Evolutionary conservation across 1,140 invertebrate species (phyloP).

Genomic region (Bombus impatiens): DNA sequence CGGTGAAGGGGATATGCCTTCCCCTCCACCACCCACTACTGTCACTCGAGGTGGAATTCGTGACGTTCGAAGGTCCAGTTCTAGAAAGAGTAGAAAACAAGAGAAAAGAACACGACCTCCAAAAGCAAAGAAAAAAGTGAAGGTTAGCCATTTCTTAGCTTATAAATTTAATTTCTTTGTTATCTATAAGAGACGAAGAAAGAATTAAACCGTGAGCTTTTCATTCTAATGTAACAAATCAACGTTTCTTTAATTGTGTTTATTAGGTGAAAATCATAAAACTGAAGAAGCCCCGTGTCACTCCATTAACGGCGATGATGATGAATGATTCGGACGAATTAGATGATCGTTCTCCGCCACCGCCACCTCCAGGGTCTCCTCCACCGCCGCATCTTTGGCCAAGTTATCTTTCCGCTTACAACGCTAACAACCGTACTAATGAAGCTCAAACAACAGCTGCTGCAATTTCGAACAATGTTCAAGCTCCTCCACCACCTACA

Average conservation of each 20-base stretch:
- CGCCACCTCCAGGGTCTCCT: conserved; percentile 84
- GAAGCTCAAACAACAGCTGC: conserved; percentile 49
- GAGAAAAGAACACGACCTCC: conserved; percentile 77
- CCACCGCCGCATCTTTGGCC: conserved; percentile 83
- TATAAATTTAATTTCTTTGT: background rate
- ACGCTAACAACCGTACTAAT: conserved; percentile 58
- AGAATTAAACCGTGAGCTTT: background rate
- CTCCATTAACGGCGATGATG: conserved; percentile 75
- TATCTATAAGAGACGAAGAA: background rate
- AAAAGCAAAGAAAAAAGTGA: conserved; percentile 83
- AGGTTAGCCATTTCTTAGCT: conserved; percentile 66
- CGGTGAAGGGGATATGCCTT: conserved; percentile 85
- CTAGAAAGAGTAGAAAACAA: conserved; percentile 81
- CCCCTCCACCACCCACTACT: conserved; percentile 83
- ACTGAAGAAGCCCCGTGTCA: conserved; percentile 76
- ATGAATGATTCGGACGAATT: conserved; percentile 82
- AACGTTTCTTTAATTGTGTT: conserved; percentile 13
- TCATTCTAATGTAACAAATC: background rate
- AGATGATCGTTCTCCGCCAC: conserved; percentile 83
- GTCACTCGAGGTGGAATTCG: conserved; percentile 73
- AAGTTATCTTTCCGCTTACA: conserved; percentile 78
- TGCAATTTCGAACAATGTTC: conserved; percentile 49
- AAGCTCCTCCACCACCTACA: conserved; percentile 77
- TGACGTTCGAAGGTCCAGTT: conserved; percentile 81
- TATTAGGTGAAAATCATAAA: conserved; percentile 78